A percentile compares a stretch with the other conserved stretches of the same genome.
Conservation (phyloP, 1,140 invertebrate genomes). For the Triops longicaudatus region DNA sequence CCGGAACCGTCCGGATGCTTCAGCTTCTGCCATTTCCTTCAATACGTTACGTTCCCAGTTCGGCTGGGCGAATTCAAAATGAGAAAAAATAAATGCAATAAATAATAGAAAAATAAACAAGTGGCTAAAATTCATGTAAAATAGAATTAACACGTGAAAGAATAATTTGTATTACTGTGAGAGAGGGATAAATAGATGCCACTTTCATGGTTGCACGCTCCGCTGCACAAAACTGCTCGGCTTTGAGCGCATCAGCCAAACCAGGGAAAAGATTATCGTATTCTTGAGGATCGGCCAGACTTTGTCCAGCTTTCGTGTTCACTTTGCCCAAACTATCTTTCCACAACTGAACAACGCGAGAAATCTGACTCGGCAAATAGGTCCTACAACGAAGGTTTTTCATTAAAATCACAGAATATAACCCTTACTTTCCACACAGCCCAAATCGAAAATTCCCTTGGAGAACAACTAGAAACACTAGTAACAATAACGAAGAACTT, state of each 20-base stretch:
- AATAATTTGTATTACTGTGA: slow-evolving; percentile 24
- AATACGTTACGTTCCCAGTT: slow-evolving; percentile 62
- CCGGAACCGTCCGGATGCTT: slow-evolving; percentile 46
- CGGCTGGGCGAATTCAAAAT: slow-evolving; percentile 39
- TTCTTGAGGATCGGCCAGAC: slow-evolving; percentile 86
- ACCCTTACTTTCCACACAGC: background rate
- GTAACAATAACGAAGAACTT: too few species aligned
- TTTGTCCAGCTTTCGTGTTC: slow-evolving; percentile 82
- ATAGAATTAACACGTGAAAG: too few species aligned
- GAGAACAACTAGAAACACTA: too few species aligned
- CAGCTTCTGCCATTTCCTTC: slow-evolving; percentile 58
- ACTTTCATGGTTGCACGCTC: slow-evolving; percentile 40
- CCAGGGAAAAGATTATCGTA: slow-evolving; percentile 97
- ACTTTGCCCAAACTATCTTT: slow-evolving; percentile 59
- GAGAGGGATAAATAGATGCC: slow-evolving; percentile 16
- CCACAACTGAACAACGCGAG: slow-evolving; percentile 73
- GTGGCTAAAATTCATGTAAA: background rate
- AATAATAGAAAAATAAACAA: slow-evolving; percentile 20
- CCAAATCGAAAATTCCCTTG: background rate
- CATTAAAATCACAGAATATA: background rate
- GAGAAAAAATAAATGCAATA: slow-evolving; percentile 24
- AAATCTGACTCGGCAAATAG: slow-evolving; percentile 85
- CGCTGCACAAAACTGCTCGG: slow-evolving; percentile 57
- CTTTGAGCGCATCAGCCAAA: slow-evolving; percentile 61
- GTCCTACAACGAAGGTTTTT: slow-evolving; percentile 49